A percentile compares a stretch with the other conserved stretches of the same genome.
Conservation (phyloP, 2,888 invertebrate genomes). For the Unio pictorum region DNA sequence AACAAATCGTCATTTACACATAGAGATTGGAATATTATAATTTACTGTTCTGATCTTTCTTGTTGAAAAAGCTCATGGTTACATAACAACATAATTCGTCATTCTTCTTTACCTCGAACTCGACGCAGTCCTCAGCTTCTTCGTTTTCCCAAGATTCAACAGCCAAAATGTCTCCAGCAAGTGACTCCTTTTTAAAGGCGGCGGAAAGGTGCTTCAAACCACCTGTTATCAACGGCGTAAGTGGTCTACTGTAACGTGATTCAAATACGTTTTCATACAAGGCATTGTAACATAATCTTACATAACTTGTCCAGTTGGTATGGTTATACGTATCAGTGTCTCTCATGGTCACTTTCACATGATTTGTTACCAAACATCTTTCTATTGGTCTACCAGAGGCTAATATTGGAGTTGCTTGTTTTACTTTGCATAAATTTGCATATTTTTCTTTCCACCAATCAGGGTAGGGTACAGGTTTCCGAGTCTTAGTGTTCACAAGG, state of each 20-base stretch:
- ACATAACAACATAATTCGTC: too few relatives aligned
- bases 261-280: conserved; percentile 6
- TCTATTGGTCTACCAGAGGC: too few relatives aligned
- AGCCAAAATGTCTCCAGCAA: conserved; percentile 8
- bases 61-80: too few relatives aligned
- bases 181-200: too few relatives aligned
- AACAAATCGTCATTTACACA: too few relatives aligned
- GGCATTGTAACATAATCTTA: conserved; percentile 16
- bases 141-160: conserved; percentile 3
- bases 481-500: conserved; percentile 9
- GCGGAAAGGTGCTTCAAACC: too few relatives aligned
- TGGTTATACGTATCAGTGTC: conserved; percentile 3
- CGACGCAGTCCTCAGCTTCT: neutral
- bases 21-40: too few relatives aligned
- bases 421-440: conserved; percentile 1
- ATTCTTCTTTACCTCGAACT: too few relatives aligned
- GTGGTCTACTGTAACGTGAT: neutral
- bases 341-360: too few relatives aligned
- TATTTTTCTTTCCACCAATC: conserved; percentile 28
- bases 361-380: too few relatives aligned
- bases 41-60: too few relatives aligned
- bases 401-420: neutral
- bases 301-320: conserved; percentile 16
- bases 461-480: conserved; percentile 17
- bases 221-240: too few relatives aligned